These are phyloP conservation scores for Coenobita brevimanus DNA, from an alignment of 1,140 invertebrate species.

Conservation along the genomic window DNA sequence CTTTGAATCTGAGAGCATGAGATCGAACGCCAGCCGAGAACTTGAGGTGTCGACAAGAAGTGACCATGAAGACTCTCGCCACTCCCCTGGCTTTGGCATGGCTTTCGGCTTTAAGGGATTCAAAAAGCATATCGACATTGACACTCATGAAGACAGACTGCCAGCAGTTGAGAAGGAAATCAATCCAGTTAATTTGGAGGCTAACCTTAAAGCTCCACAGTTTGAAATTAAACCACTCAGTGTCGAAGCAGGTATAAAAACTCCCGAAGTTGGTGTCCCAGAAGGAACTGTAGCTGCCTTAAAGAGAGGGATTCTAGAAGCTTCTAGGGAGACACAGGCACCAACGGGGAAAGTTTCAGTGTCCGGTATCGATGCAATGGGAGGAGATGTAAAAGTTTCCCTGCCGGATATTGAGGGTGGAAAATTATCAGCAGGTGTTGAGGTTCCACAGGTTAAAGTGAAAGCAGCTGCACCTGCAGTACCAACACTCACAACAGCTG, in stretches of 20 bases:
- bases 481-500: neutral
- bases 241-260: neutral
- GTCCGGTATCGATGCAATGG: neutral
- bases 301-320: constrained; percentile 17
- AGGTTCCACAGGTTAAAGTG: neutral
- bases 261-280: neutral
- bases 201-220: neutral
- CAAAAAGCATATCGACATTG: constrained; percentile 56
- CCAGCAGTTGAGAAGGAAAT: neutral
- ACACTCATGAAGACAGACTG: neutral
- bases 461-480: constrained; percentile 6
- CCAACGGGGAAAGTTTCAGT: neutral
- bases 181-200: neutral
- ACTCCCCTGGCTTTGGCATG: constrained; percentile 55
- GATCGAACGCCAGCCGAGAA: neutral
- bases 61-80: constrained; percentile 17
- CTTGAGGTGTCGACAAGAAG: neutral
- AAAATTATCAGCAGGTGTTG: neutral
- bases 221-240: neutral
- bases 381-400: neutral
- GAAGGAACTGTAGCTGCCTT: constrained; percentile 19
- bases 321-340: neutral
- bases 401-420: neutral
- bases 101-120: constrained; percentile 60
- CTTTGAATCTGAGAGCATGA: neutral